Evolutionary conservation across 2,888 invertebrate genomes (phyloP), one percentile per base, ranked within the genome.

Genomic region (Mantis religiosa): DNA sequence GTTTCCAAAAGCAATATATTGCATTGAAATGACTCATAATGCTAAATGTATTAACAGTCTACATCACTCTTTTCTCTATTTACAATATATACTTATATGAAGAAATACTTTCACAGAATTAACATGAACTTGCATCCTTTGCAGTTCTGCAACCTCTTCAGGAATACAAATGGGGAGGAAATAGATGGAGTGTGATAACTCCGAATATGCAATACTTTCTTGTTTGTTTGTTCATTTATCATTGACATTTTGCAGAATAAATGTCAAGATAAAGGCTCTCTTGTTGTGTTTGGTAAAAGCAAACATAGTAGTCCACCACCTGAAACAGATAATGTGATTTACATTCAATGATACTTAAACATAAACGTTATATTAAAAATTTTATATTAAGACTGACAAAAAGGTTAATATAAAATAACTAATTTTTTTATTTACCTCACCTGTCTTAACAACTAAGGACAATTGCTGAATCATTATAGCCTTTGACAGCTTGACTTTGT

Each of bases 261-360:
- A 91, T 93, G 93, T 94, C 93, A 94, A 92, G 94, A 93, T 91
- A 96, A 93, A 92, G 97, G 97, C 93, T 96, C 96, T 91, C 97
- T 95, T 83, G 98, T 97, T 92, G 98, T 98, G 94, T 98, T 98
- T 92, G 98, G 98, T 93, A 98, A 94, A 94, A 97, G 95, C 92
- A 98, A 95, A 93, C 98, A 97, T 94, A 97, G 95, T 91, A 98
- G 95, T 90, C 98, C 98, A 92, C 98, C 98, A 92, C 97, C 93
- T 94, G 92, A 34, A 92, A 92, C 88, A 89, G 84, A 89, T 4
- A 89, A 85, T 28, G n/a, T 82, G 12, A 41, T 41, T 41, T 41
- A 12, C 2, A 41, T 41, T 41, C 12, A 9, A 41, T 12, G 41
- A 41, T 9, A 12, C 12, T 12, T 41, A 1, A 41, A 41, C 12